Base-by-base conservation (phyloP, 2,797 vertebrate genomes). In the Podarcis lilfordi region DNA sequence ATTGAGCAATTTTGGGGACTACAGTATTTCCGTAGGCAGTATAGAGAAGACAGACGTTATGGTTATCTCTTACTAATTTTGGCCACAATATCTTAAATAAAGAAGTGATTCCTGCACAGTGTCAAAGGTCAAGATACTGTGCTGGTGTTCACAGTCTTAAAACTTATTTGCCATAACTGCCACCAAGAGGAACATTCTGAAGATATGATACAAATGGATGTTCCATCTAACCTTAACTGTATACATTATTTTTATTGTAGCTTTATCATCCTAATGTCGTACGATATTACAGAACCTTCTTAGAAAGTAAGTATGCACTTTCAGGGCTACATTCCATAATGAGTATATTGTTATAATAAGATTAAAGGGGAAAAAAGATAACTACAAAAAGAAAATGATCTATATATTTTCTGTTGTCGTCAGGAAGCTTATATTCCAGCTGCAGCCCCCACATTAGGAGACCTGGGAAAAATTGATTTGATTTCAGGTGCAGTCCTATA, bases 181-280 rank as follows among this genome's bases (percentile, higher is more conserved):
- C 55, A 66, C 61, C 75, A 35, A 76, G 71, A 82, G 50, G 21
- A 80, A 21, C 17, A 66, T 72, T 80, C 50, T 86, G 7, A 29
- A 80, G 86, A 25, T 13, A 3, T 69, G 89, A 37, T 50, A 90
- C 87, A 90, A 84, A 84, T 27, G 10, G 82, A 55, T 84, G 27
- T n/a, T 66, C 25, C 68, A 8, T 91, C 92, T 83, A 86, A 77
- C 25, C 86, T 32, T 93, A 88, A 23, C 40, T 37, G 1, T 90
- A 17, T 69, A 68, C 19, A 13, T 91, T 89, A 76, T 82, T 94
- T 96, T 35, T 43, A 66, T 92, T 96, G 27, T 72, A 99, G 98
- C 98, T 99, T 96, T 97, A 88, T 76, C 98, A 99, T 82, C 98
- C 98, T 64, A 98, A 99, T 90, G 92, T 99, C 92, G 98, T 99